These are phyloP conservation scores for Ceyx cyanopectus DNA, from an alignment of 2,113 vertebrate species.

Conservation along the genomic window DNA sequence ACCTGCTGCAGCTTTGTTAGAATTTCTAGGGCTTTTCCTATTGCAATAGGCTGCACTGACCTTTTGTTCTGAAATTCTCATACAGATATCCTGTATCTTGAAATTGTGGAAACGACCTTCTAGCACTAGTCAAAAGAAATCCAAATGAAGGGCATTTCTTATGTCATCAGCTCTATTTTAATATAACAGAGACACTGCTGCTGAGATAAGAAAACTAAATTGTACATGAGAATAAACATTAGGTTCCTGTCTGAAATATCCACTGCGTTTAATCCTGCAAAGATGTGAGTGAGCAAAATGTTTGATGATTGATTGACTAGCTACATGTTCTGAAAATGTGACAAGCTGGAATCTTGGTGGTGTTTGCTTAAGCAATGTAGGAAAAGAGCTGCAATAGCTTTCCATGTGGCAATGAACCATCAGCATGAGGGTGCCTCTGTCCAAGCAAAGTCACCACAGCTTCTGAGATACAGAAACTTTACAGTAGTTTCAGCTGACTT, in stretches of 20 bases:
- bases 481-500: neutral
- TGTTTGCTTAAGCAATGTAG: neutral
- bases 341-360: neutral
- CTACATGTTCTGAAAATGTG: neutral
- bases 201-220: conserved; percentile 6
- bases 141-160: neutral
- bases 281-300: neutral
- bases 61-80: conserved; percentile 30
- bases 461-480: neutral
- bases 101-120: neutral
- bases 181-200: neutral
- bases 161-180: conserved; percentile 23
- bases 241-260: neutral
- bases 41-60: neutral
- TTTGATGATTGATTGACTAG: neutral
- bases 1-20: neutral
- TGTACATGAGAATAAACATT: neutral
- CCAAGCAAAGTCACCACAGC: neutral
- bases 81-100: neutral
- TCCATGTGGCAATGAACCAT: neutral
- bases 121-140: neutral
- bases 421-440: neutral
- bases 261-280: neutral
- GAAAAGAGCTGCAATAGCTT: neutral
- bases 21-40: conserved; percentile 29